A percentile compares a stretch with the other conserved stretches of the same genome.
Conservation (phyloP, 2,113 vertebrate species). For the Donacobius atricapilla region DNA sequence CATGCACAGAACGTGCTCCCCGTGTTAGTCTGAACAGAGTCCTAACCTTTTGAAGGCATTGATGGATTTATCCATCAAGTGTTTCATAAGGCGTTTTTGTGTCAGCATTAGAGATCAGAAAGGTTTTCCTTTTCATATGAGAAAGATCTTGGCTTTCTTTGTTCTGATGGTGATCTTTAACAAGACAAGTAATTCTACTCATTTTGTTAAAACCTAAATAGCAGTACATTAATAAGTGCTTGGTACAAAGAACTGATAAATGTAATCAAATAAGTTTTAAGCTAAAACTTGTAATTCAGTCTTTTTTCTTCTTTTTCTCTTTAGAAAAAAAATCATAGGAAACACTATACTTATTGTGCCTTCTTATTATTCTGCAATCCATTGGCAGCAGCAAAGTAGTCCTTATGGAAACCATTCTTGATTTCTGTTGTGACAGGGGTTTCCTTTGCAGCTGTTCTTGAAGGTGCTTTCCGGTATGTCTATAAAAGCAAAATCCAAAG, state of each 20-base stretch:
- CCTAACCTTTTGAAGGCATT: conserved; percentile 50
- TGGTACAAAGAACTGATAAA: conserved; percentile 63
- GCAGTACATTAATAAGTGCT: conserved; percentile 54
- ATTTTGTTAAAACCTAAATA: conserved; percentile 61
- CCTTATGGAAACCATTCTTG: conserved; percentile 78
- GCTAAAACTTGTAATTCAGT: conserved; percentile 64
- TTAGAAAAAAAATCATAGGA: background rate
- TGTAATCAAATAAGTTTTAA: conserved; percentile 50
- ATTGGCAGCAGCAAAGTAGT: conserved; percentile 66
- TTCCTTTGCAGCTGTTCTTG: conserved; percentile 53
- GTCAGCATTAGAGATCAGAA: background rate
- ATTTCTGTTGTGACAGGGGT: conserved; percentile 47
- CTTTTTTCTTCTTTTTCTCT: conserved; percentile 22
- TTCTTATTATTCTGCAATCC: conserved; percentile 75
- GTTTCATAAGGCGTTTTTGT: conserved; percentile 17
- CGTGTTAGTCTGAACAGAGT: conserved; percentile 12
- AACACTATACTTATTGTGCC: conserved; percentile 63
- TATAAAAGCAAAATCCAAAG: conserved; percentile 33
- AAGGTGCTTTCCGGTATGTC: conserved; percentile 79
- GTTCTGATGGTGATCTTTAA: background rate
- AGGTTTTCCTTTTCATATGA: background rate
- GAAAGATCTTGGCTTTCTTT: background rate
- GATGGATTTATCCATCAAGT: background rate
- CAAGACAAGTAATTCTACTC: conserved; percentile 33
- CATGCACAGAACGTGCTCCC: background rate